Evolutionary conservation across 2,113 vertebrate species (phyloP), one percentile per base, ranked within the genome.

Genomic region (Psittacus erithacus): DNA sequence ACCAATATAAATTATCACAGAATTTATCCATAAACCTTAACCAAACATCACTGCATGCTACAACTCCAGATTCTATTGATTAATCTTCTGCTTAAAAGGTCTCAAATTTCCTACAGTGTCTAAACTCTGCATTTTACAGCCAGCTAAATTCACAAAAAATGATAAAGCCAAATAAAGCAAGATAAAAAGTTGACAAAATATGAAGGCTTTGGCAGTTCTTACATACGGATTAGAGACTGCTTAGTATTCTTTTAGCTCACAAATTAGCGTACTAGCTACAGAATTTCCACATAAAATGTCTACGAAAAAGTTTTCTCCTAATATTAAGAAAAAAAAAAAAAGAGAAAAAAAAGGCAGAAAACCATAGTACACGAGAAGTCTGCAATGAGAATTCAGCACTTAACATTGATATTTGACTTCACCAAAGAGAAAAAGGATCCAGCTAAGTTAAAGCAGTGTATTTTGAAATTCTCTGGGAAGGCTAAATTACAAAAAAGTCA

Each of bases 381-480:
- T 89, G 63, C 83, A 46, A 13, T 33, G 50, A 80, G 79, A 93
- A 91, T 38, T 92, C 31, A 62, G 79, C 65, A 95, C 69, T 84
- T 80, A 95, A 95, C 5, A 17, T 53, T 18, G 25, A 47, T 67
- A 76, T 64, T 82, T 92, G 35, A 91, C 49, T 85, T 84, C 46
- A 95, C 23, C 46, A 25, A 60, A 76, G 39, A 85, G 80, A 91
- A 76, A 91, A 63, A 88, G 24, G 39, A 86, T 90, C 60, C 75
- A 87, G 64, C 68, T 82, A 93, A 96, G 63, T 80, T 67, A 96
- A 97, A 92, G 41, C 27, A 95, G 9, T 70, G 59, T 50, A 68
- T 83, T 86, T 94, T 22, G 65, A 96, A 95, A 91, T 85, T 93
- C 60, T 95, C 41, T 86, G 65, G 49, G 92, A 94, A 94, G 88